Evolutionary conservation across 2,888 invertebrate species (phyloP).

Genomic region (Zaprionus bogoriensis): DNA sequence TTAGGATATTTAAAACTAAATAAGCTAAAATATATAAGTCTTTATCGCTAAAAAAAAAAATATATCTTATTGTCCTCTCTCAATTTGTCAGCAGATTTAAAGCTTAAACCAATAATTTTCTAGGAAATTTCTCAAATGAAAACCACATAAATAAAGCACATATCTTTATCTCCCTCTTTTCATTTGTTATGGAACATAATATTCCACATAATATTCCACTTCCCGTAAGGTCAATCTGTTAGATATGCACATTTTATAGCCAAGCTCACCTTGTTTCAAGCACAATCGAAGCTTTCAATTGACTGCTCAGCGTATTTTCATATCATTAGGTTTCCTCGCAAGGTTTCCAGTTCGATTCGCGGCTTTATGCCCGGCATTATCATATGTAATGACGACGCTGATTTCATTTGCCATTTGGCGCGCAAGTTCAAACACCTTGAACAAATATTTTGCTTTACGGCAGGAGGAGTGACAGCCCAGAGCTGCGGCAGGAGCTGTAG

Average conservation of each 20-base stretch:
- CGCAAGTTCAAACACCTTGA: slow-evolving; percentile 75
- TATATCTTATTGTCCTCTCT: too few relatives aligned
- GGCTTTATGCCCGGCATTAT: slow-evolving; percentile 60
- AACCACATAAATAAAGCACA: too few relatives aligned
- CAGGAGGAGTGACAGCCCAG: neutral
- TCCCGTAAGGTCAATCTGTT: slow-evolving; percentile 4
- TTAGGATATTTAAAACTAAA: too few relatives aligned
- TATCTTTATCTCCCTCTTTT: too few relatives aligned
- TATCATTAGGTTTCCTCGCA: slow-evolving; percentile 56
- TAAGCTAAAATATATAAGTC: too few relatives aligned
- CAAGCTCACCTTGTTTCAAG: slow-evolving; percentile 6
- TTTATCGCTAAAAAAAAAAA: too few relatives aligned
- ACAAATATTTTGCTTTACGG: slow-evolving; percentile 69
- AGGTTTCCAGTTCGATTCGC: slow-evolving; percentile 15
- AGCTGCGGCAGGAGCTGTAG: slow-evolving; percentile 3
- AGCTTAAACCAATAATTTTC: too few relatives aligned
- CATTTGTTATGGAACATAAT: too few relatives aligned
- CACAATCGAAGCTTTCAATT: slow-evolving; percentile 33
- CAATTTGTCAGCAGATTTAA: too few relatives aligned
- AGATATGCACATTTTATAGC: neutral
- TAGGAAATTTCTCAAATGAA: too few relatives aligned
- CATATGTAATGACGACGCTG: slow-evolving; percentile 79
- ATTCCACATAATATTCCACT: too few relatives aligned
- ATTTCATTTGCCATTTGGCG: slow-evolving; percentile 56
- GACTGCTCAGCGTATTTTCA: slow-evolving; percentile 50